Evolutionary conservation across 2,888 invertebrate species (phyloP), one percentile per base, ranked within the genome.

Genomic region (Lapara coniferarum): DNA sequence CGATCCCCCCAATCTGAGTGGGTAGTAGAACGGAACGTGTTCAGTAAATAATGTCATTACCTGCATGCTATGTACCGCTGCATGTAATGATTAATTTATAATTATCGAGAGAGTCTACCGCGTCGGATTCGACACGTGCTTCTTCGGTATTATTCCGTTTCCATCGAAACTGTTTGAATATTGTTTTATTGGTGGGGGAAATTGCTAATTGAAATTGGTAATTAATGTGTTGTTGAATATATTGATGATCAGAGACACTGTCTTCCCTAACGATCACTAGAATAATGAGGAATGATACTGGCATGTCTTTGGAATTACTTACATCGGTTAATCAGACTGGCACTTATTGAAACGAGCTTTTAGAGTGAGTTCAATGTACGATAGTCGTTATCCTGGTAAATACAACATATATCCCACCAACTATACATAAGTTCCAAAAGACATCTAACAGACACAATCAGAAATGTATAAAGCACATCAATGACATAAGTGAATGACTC

Each of bases 401-500:
- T 37, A 37, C 4, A 2, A 37, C 0, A 37, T 37, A 37, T 37
- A 37, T 37, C 37, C 37, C 37, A 7, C 37, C 37, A 8, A 7
- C 37, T 6, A 37, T 37, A 37, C 2, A 37, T 37, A 37, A 37
- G 37, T 37, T 37, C 37, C 37, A 37, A 37, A 37, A 37, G 37
- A 37, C 8, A 37, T 1, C 5, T 37, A 37, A 37, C 37, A 37
- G 5, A 2, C 2, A 37, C 5, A 49, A 63, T 25, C 44, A 49
- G 10, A 19, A 19, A 12, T 25, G 16, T 63, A 1, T 7, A 10
- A 63, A 63, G 19, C 46, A 25, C 63, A 49, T 25, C 63, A 63
- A 44, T 63, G 49, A 63, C 63, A 63, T 63, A 63, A 63, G 63
- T 63, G 19, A 63, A 63, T 63, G 63, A 63, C 63, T 63, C 19